Percentiles rank a stretch among this genome's conserved stretches.
Conservation (phyloP, 2,888 invertebrate genomes). For the Acanthopleura granulata region DNA sequence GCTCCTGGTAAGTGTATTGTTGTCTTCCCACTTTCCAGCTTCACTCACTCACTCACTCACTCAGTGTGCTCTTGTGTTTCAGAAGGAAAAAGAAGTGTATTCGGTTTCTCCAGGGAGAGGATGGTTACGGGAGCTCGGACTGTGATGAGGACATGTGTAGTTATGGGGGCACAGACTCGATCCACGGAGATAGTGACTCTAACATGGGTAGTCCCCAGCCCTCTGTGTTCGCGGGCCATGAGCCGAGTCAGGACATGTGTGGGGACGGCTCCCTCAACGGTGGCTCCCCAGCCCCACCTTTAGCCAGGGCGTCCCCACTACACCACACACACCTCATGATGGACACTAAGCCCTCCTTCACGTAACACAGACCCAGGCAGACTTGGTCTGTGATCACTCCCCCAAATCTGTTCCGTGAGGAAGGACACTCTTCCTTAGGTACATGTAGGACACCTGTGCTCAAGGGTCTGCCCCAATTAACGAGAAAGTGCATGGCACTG, state of each 20-base stretch:
- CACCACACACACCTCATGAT: not conserved
- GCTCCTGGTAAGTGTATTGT: too few relatives aligned
- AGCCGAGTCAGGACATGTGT: not conserved
- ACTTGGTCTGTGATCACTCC: too few relatives aligned
- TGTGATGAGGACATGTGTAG: conserved; percentile 28
- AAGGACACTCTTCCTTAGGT: too few relatives aligned
- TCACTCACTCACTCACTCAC: conserved; percentile 4
- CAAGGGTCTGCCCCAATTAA: too few relatives aligned
- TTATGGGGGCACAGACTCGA: not conserved
- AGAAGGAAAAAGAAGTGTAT: conserved; percentile 73
- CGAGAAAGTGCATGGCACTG: too few relatives aligned
- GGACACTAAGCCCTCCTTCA: not conserved
- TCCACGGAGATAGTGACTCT: conserved; percentile 10
- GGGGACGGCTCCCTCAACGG: not conserved
- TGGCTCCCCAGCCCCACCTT: not conserved
- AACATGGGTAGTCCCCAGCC: conserved; percentile 9
- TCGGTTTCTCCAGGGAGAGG: conserved; percentile 63
- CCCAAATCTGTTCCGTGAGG: too few relatives aligned
- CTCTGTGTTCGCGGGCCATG: not conserved
- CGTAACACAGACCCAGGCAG: not conserved
- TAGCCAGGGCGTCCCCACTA: conserved; percentile 2
- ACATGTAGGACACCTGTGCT: too few relatives aligned
- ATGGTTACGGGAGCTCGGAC: conserved; percentile 40
- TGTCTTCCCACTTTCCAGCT: too few relatives aligned
- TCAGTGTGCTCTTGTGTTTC: conserved; percentile 31